Evolutionary conservation across 1,140 invertebrate genomes (phyloP).

Genomic region (Holcopasites calliopsidis): DNA sequence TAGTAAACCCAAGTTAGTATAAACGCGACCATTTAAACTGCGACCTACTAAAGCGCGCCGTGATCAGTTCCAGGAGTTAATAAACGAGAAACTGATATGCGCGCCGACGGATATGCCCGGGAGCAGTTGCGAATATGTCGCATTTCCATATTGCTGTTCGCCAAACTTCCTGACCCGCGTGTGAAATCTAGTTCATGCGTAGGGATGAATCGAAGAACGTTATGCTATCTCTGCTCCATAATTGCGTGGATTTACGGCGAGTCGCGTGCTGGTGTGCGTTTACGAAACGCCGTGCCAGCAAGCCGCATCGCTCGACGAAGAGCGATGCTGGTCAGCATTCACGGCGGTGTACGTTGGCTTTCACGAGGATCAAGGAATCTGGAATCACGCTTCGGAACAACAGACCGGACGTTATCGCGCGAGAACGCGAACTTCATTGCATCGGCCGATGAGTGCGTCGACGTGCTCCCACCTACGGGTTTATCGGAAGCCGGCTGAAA

Average conservation of each 20-base stretch:
- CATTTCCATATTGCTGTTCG: neutral
- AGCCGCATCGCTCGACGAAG: neutral
- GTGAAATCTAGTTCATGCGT: slow-evolving; percentile 19
- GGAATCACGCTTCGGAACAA: slow-evolving; percentile 13
- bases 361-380: slow-evolving; percentile 17
- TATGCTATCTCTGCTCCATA: slow-evolving; percentile 13
- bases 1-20: neutral
- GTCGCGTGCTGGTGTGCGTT: slow-evolving; percentile 10
- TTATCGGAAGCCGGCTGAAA: neutral
- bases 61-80: neutral
- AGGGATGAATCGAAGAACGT: slow-evolving; percentile 13
- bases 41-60: too few relatives aligned
- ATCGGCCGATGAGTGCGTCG: neutral
- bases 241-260: slow-evolving; percentile 46
- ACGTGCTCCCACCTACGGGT: neutral
- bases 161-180: neutral
- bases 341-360: slow-evolving; percentile 3
- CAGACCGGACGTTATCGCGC: neutral
- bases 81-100: slow-evolving; percentile 3
- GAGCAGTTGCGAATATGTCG: neutral
- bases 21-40: neutral
- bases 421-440: neutral
- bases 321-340: neutral
- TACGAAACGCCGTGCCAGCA: slow-evolving; percentile 23
- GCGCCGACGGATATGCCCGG: neutral